phyloP scores from a whole-genome alignment of 2,113 vertebrate species.

The Xiphophorus maculatus region DNA sequence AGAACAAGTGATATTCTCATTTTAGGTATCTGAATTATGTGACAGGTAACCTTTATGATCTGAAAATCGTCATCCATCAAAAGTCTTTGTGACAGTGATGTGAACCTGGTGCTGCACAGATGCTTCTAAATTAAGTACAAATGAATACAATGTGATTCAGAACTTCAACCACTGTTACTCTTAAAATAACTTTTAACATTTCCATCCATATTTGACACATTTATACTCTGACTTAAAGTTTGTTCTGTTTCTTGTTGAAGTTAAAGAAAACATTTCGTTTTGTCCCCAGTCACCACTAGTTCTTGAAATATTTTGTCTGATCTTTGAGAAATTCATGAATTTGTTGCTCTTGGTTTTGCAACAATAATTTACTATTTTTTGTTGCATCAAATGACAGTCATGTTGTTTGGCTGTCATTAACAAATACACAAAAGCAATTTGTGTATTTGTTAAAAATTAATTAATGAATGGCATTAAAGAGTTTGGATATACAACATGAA shows the following conservation, averaged over 20 bases:
- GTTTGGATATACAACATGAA: too few relatives aligned
- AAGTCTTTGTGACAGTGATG: not conserved
- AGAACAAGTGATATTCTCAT: slow-evolving; percentile 3
- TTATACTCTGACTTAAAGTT: not conserved
- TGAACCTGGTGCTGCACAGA: too few relatives aligned
- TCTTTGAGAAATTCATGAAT: not conserved
- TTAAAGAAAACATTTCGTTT: not conserved
- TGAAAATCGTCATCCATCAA: not conserved
- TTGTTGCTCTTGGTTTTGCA: too few relatives aligned
- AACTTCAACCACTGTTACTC: not conserved
- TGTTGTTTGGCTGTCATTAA: too few relatives aligned
- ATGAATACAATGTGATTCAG: not conserved
- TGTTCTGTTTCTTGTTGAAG: not conserved
- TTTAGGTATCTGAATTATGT: slow-evolving; percentile 7
- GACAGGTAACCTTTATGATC: not conserved
- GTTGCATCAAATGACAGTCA: too few relatives aligned
- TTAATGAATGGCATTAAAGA: not conserved
- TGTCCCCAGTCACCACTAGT: not conserved
- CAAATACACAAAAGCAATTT: too few relatives aligned
- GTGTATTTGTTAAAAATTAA: too few relatives aligned
- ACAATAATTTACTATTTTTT: too few relatives aligned
- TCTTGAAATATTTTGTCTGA: not conserved
- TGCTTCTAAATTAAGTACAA: too few relatives aligned
- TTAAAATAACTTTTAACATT: not conserved
- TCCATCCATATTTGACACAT: not conserved